A percentile compares a stretch with the other conserved stretches of the same genome.
Evolutionary conservation across 2,113 vertebrate genomes (phyloP).

Genomic region (Psittacula cyanocephala): DNA sequence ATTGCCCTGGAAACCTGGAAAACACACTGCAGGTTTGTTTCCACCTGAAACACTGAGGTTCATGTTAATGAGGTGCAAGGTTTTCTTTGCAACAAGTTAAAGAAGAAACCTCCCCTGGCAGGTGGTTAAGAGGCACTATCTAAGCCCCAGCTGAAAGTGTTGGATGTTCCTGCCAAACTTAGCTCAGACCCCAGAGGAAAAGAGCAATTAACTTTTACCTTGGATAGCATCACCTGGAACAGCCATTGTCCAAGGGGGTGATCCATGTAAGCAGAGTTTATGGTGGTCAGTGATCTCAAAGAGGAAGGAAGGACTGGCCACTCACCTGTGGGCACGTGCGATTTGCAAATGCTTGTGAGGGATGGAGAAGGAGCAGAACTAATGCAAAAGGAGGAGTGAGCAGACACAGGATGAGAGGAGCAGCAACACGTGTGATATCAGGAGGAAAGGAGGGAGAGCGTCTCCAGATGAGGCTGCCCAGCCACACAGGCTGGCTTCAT

Average conservation of each 20-base stretch:
- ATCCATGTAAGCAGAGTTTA: background rate
- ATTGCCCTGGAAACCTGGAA: background rate
- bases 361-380: background rate
- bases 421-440: rapidly evolving
- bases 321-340: rapidly evolving
- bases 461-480: background rate
- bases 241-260: background rate
- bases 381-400: background rate
- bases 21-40: rapidly evolving
- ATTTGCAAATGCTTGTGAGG: rapidly evolving
- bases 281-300: background rate
- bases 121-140: background rate
- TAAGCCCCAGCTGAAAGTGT: background rate
- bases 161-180: background rate
- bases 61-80: background rate
- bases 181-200: background rate
- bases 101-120: background rate
- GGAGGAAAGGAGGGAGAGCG: background rate
- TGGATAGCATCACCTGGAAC: background rate
- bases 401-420: background rate
- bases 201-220: background rate
- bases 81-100: background rate
- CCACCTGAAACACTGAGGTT: background rate
- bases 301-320: too few species aligned
- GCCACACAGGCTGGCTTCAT: background rate